phyloP scores from a whole-genome alignment of 2,888 invertebrate genomes.

The Didymodactylos carnosus region DNA sequence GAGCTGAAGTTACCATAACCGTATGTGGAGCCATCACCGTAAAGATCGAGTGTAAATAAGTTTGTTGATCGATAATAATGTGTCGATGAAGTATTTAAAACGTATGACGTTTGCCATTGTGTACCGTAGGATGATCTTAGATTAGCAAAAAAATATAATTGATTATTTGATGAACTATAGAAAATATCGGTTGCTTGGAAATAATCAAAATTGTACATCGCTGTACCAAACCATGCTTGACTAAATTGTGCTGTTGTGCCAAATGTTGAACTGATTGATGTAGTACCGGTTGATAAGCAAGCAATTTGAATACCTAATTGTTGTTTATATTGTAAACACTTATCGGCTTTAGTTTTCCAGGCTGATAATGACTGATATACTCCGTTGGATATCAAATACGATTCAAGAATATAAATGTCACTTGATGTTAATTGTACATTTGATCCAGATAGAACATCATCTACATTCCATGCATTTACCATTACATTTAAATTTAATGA shows the following conservation, averaged over 20 bases:
- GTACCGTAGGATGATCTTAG: background rate
- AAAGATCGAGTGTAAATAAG: background rate
- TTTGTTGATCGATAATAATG: background rate
- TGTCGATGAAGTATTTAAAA: background rate
- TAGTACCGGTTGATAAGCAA: background rate
- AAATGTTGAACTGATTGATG: background rate
- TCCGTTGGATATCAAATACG: background rate
- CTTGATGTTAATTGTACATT: background rate
- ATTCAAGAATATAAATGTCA: background rate
- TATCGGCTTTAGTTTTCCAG: background rate
- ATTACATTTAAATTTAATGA: background rate
- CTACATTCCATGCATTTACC: background rate
- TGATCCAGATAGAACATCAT: background rate
- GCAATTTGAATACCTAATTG: background rate
- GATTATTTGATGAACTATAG: background rate
- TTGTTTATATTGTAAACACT: background rate
- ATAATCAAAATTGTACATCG: background rate
- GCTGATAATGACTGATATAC: background rate
- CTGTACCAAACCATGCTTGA: background rate
- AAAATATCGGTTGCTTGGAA: background rate
- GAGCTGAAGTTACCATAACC: background rate
- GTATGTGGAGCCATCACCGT: background rate
- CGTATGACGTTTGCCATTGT: background rate
- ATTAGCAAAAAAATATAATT: background rate
- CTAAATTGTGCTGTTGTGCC: background rate